A percentile compares a stretch with the other conserved stretches of the same genome.
phyloP scores from a whole-genome alignment of 2,113 vertebrate genomes.

The Sander lucioperca region DNA sequence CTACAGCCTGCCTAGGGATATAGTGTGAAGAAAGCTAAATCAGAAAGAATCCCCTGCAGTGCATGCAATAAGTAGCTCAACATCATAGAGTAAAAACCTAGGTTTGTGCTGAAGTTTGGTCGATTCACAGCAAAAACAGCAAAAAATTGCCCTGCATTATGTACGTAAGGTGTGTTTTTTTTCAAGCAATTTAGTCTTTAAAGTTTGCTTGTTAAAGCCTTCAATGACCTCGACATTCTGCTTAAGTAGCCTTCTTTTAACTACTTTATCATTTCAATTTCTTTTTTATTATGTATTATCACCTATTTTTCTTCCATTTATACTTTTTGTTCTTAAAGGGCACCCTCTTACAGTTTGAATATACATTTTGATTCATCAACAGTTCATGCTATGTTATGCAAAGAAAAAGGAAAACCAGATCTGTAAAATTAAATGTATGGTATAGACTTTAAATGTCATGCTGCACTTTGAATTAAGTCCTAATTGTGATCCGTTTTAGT shows the following conservation, averaged over 20 bases:
- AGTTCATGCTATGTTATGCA: not conserved
- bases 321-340: not conserved
- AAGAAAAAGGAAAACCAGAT: not conserved
- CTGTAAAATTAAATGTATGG: not conserved
- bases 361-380: not conserved
- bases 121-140: slow-evolving; percentile 4
- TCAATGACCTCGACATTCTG: slow-evolving; percentile 23
- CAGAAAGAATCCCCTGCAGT: not conserved
- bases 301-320: not conserved
- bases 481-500: not conserved
- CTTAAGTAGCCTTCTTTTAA: not conserved
- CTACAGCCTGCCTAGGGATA: not conserved
- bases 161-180: slow-evolving; percentile 43
- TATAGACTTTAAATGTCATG: not conserved
- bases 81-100: not conserved
- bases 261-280: not conserved
- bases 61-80: not conserved
- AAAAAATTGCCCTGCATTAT: slow-evolving; percentile 12
- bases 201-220: slow-evolving; percentile 33
- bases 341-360: not conserved
- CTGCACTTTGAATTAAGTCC: not conserved
- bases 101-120: not conserved
- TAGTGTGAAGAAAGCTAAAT: not conserved
- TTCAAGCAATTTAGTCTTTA: slow-evolving; percentile 35
- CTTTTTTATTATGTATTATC: not conserved